A percentile compares a stretch with the other conserved stretches of the same genome.
phyloP scores from a whole-genome alignment of 2,113 vertebrate species.

The Oceanites oceanicus region DNA sequence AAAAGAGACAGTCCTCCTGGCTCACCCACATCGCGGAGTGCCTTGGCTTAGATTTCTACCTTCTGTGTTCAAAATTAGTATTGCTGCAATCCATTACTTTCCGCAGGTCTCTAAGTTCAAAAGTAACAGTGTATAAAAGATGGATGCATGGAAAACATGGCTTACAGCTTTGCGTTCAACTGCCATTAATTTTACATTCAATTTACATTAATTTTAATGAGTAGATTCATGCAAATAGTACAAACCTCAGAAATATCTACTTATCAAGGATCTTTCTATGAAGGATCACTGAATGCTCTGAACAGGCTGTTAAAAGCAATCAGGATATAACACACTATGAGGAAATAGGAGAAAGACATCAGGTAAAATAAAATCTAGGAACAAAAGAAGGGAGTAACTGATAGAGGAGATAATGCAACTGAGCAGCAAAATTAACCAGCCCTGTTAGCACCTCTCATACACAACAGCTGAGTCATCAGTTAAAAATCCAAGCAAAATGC shows the following conservation, averaged over 20 bases:
- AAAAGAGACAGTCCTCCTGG: background rate
- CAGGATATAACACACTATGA: background rate
- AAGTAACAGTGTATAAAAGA: background rate
- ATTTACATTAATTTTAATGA: background rate
- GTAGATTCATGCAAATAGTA: background rate
- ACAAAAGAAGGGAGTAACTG: background rate
- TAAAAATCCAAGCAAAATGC: background rate
- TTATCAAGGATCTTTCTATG: background rate
- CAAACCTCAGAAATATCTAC: background rate
- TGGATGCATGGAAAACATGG: background rate
- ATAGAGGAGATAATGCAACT: background rate
- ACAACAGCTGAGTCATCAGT: background rate
- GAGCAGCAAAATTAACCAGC: background rate
- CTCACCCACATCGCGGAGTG: fast-evolving
- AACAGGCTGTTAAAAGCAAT: background rate
- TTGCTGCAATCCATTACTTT: background rate
- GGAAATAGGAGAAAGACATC: background rate
- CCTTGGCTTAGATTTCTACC: background rate
- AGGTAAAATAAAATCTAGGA: background rate
- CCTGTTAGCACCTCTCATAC: background rate
- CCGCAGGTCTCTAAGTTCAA: background rate
- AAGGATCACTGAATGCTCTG: background rate
- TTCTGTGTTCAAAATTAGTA: background rate
- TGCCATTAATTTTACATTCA: background rate
- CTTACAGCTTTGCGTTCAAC: background rate